phyloP scores from a whole-genome alignment of 2,888 invertebrate genomes.

The Adelognathus sp. region DNA sequence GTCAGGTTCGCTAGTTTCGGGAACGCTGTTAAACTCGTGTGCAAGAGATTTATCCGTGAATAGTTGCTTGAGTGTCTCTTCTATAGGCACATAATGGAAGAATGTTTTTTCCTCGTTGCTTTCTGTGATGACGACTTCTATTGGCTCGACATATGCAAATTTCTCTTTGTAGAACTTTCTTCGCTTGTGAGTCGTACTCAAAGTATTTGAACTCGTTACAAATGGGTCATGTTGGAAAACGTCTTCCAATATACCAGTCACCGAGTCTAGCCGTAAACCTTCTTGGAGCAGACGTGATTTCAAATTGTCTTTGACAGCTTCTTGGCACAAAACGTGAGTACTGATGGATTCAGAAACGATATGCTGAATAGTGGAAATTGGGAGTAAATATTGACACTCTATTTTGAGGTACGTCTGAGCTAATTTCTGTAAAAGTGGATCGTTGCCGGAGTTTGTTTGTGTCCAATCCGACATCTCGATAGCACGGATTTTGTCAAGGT shows the following conservation, averaged over 20 bases:
- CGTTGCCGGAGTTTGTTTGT: not conserved
- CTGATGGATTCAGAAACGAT: constrained; percentile 54
- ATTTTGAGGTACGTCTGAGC: constrained; percentile 62
- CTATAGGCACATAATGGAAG: constrained; percentile 21
- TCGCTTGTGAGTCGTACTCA: constrained; percentile 50
- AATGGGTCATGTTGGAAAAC: constrained; percentile 33
- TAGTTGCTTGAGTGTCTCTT: constrained; percentile 7
- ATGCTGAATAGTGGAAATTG: constrained; percentile 58
- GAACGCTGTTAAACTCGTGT: not conserved
- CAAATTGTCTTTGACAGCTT: constrained; percentile 48
- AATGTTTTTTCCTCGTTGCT: not conserved
- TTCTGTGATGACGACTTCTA: not conserved
- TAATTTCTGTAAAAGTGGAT: constrained; percentile 36
- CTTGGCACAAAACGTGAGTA: constrained; percentile 42
- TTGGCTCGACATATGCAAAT: constrained; percentile 54
- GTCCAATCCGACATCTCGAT: not conserved
- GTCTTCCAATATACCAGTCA: constrained; percentile 39
- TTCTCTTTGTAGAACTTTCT: constrained; percentile 51
- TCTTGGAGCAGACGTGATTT: constrained; percentile 17
- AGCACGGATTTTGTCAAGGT: not conserved
- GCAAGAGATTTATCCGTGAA: constrained; percentile 17
- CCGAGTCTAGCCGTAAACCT: constrained; percentile 27
- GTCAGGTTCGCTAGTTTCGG: constrained; percentile 26
- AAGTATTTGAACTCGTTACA: not conserved
- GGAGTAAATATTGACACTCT: constrained; percentile 58